Percentiles rank a stretch among this genome's conserved stretches.
These are phyloP conservation scores for Dilophus febrilis DNA, from an alignment of 2,888 invertebrate species.

Conservation along the genomic window DNA sequence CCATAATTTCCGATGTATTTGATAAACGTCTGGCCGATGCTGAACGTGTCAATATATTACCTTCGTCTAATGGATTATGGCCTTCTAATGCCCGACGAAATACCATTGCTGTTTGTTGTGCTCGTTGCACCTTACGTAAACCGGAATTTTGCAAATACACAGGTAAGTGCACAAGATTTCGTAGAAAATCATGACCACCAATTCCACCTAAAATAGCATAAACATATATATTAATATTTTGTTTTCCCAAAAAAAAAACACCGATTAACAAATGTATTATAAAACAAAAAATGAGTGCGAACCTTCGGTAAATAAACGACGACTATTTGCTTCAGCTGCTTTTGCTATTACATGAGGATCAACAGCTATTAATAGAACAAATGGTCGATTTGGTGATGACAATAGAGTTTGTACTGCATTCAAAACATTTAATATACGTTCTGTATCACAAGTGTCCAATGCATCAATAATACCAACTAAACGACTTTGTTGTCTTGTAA, in stretches of 20 bases:
- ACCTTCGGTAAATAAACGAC: slow-evolving; percentile 69
- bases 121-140: slow-evolving; percentile 69
- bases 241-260: background rate
- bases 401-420: slow-evolving; percentile 93
- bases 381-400: slow-evolving; percentile 84
- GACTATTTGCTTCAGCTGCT: slow-evolving; percentile 81
- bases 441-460: slow-evolving; percentile 93
- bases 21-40: slow-evolving; percentile 62
- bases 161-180: slow-evolving; percentile 93
- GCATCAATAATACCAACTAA: slow-evolving; percentile 94
- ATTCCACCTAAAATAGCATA: slow-evolving; percentile 33
- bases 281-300: background rate
- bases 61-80: slow-evolving; percentile 19
- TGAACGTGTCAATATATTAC: slow-evolving; percentile 27
- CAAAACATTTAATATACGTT: slow-evolving; percentile 78
- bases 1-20: slow-evolving; percentile 64
- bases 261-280: no score
- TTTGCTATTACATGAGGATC: slow-evolving; percentile 98
- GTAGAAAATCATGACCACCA: slow-evolving; percentile 84
- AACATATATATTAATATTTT: background rate
- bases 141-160: slow-evolving; percentile 97
- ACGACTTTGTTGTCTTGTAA: slow-evolving; percentile 84
- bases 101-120: slow-evolving; percentile 56
- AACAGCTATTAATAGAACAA: slow-evolving; percentile 88
- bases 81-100: slow-evolving; percentile 27